phyloP scores from a whole-genome alignment of 1,140 invertebrate genomes.

The Bombus huntii region DNA sequence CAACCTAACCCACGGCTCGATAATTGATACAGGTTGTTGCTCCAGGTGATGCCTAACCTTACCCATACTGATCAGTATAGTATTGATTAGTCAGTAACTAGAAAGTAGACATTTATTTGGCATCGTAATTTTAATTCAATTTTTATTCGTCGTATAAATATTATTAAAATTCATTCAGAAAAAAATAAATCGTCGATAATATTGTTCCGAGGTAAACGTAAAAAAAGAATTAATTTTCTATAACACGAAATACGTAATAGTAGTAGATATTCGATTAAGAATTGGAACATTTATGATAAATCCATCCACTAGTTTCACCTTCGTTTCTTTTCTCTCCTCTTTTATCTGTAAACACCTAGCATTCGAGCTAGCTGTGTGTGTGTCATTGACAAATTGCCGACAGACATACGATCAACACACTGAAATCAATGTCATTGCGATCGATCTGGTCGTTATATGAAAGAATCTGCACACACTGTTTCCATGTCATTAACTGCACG shows the following conservation, averaged over 20 bases:
- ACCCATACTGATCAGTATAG: slow-evolving; percentile 31
- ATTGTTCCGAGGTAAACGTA: not conserved
- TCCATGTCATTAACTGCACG: not conserved
- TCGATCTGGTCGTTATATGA: slow-evolving; percentile 15
- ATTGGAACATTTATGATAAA: slow-evolving; percentile 12
- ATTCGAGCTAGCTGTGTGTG: slow-evolving; percentile 6
- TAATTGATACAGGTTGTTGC: slow-evolving; percentile 64
- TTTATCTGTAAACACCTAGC: slow-evolving; percentile 5
- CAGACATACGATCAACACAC: slow-evolving; percentile 14
- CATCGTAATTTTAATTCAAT: not conserved
- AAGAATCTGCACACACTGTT: not conserved
- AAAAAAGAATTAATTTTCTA: not conserved
- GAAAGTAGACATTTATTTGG: not conserved
- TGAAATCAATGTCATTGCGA: slow-evolving; percentile 6
- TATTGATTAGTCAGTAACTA: slow-evolving; percentile 8
- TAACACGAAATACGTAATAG: too few species aligned
- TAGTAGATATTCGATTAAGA: not conserved
- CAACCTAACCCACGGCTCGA: slow-evolving; percentile 42
- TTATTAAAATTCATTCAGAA: not conserved
- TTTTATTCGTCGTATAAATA: too few species aligned
- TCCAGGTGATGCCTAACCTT: slow-evolving; percentile 28
- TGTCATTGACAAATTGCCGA: slow-evolving; percentile 51
- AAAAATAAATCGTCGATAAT: not conserved
- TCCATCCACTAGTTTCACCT: not conserved
- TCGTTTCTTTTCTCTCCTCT: slow-evolving; percentile 6